phyloP scores from a whole-genome alignment of 2,797 vertebrate genomes.

The Gymnodraco acuticeps region DNA sequence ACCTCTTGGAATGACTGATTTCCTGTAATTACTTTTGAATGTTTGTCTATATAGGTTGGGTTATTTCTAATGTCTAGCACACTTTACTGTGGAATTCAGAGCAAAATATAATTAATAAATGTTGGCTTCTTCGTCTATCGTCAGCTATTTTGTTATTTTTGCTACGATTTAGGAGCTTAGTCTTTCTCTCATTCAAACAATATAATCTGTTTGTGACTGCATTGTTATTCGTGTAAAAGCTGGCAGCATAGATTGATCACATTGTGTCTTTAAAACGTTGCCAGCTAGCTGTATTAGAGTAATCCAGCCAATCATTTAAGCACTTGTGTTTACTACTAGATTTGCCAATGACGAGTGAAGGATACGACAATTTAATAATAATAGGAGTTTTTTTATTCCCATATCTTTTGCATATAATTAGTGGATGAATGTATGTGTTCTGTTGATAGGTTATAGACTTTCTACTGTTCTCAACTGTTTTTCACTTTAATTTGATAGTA shows the following conservation, averaged over 20 bases:
- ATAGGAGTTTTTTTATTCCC: neutral
- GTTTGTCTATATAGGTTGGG: neutral
- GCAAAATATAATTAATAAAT: neutral
- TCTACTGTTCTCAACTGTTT: too few relatives aligned
- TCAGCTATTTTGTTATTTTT: constrained; percentile 14
- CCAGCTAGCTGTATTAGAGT: constrained; percentile 14
- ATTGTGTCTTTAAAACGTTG: constrained; percentile 28
- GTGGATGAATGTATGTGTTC: too few relatives aligned
- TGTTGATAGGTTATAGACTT: too few relatives aligned
- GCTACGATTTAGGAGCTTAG: constrained; percentile 30
- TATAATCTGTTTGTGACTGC: constrained; percentile 20
- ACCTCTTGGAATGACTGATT: constrained; percentile 16
- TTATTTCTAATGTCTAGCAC: neutral
- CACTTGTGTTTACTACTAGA: constrained; percentile 27
- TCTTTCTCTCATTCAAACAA: neutral
- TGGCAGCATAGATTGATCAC: constrained; percentile 8
- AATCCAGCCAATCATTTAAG: constrained; percentile 21
- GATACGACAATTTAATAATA: neutral
- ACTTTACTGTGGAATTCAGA: neutral
- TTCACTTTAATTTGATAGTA: too few relatives aligned
- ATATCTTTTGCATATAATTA: too few relatives aligned
- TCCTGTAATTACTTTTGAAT: constrained; percentile 4
- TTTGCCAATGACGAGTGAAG: constrained; percentile 11
- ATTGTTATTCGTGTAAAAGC: constrained; percentile 10
- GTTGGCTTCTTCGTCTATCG: neutral